Evolutionary conservation across 2,113 vertebrate genomes (phyloP).

Genomic region (Larimichthys polyactis): DNA sequence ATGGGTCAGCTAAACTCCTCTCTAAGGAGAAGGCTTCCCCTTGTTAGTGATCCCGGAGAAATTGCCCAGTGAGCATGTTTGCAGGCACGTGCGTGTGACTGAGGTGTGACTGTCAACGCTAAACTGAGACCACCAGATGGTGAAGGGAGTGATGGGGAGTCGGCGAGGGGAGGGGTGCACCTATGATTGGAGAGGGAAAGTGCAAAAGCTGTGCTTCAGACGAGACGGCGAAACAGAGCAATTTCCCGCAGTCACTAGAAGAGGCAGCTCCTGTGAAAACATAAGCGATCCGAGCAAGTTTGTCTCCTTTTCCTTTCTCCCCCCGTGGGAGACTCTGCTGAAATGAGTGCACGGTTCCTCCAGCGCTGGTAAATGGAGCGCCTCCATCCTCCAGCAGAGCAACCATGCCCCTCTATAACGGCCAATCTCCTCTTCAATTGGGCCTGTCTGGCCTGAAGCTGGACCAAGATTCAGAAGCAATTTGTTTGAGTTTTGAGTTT

Average conservation of each 20-base stretch:
- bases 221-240: constrained; percentile 44
- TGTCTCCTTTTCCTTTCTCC: constrained; percentile 52
- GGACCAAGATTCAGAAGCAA: constrained; percentile 65
- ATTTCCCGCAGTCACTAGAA: constrained; percentile 46
- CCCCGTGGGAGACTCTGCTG: constrained; percentile 68
- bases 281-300: constrained; percentile 42
- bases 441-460: constrained; percentile 70
- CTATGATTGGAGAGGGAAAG: constrained; percentile 54
- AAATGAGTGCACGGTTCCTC: constrained; percentile 53
- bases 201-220: constrained; percentile 29
- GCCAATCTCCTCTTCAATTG: constrained; percentile 77
- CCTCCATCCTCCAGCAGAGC: constrained; percentile 65
- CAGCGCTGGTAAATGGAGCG: constrained; percentile 72
- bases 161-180: background rate
- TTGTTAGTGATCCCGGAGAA: constrained; percentile 73
- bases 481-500: constrained; percentile 46
- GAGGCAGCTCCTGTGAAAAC: constrained; percentile 37
- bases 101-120: constrained; percentile 58
- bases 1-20: constrained; percentile 77
- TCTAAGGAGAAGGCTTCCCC: constrained; percentile 58
- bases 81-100: constrained; percentile 37
- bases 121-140: constrained; percentile 52
- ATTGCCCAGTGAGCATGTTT: constrained; percentile 59
- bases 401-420: constrained; percentile 61
- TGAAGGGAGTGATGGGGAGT: background rate